These are phyloP conservation scores for Miniopterus natalensis DNA, from an alignment of 2,113 vertebrate species.

Conservation along the genomic window DNA sequence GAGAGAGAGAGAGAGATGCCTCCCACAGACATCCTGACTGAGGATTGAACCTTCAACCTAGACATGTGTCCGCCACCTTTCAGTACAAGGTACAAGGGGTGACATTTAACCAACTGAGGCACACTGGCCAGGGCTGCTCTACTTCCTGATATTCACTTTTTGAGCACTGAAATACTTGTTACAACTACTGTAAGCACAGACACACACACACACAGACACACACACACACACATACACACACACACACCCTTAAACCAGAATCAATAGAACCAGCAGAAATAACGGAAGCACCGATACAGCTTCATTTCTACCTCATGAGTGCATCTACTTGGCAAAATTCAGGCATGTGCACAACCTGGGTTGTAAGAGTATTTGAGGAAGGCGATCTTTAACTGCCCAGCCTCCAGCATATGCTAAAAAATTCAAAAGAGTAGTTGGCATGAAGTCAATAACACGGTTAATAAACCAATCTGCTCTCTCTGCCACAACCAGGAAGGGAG, in stretches of 20 bases:
- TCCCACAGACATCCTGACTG: not conserved
- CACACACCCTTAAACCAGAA: not conserved
- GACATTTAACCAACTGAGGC: not conserved
- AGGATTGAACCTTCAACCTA: too few relatives aligned
- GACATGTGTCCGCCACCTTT: not conserved
- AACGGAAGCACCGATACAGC: not conserved
- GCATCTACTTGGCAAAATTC: not conserved
- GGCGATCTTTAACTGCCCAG: not conserved
- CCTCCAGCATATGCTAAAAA: not conserved
- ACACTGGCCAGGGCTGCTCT: not conserved
- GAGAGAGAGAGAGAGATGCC: not conserved
- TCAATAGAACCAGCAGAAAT: not conserved
- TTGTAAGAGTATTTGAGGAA: not conserved
- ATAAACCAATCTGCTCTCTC: conserved; percentile 26
- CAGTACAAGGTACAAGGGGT: not conserved
- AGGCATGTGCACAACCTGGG: not conserved
- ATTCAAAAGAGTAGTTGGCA: not conserved
- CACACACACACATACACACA: not conserved
- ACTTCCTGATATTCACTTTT: not conserved
- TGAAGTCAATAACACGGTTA: not conserved
- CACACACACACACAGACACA: not conserved
- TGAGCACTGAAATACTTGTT: not conserved
- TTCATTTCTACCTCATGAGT: not conserved
- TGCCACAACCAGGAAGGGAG: not conserved
- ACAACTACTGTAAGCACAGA: not conserved